phyloP scores from a whole-genome alignment of 2,888 invertebrate genomes.

The Calameuta pallipes region DNA sequence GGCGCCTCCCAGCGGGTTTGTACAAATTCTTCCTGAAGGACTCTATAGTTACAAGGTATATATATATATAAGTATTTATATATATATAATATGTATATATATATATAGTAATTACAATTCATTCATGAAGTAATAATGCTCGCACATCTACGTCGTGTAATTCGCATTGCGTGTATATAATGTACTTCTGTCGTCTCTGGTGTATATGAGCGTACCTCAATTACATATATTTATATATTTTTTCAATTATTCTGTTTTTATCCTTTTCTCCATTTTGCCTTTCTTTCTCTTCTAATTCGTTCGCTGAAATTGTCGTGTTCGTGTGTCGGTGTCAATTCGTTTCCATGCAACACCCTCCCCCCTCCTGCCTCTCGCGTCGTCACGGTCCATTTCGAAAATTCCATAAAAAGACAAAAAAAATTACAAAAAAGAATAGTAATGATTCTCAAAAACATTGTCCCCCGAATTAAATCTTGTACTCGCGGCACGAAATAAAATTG shows the following conservation, averaged over 20 bases:
- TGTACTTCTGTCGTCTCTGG: conserved; percentile 19
- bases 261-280: conserved; percentile 1
- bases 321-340: not conserved
- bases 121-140: conserved; percentile 30
- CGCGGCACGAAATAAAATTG: not conserved
- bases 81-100: conserved; percentile 34
- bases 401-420: not conserved
- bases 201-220: conserved; percentile 17
- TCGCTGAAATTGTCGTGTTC: not conserved
- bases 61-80: conserved; percentile 33
- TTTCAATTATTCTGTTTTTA: conserved; percentile 7
- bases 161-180: conserved; percentile 22
- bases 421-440: not conserved
- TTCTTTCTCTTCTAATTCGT: conserved; percentile 1
- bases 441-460: not conserved
- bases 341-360: not conserved
- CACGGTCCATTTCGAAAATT: not conserved
- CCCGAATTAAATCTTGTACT: not conserved
- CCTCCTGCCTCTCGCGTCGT: not conserved
- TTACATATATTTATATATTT: not conserved
- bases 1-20: conserved; percentile 56
- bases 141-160: conserved; percentile 24
- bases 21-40: conserved; percentile 66
- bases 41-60: conserved; percentile 56
- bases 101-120: conserved; percentile 51